Percentiles rank a stretch among this genome's conserved stretches.
Evolutionary conservation across 2,113 vertebrate genomes (phyloP).

Genomic region (Dendrocopos noguchii): DNA sequence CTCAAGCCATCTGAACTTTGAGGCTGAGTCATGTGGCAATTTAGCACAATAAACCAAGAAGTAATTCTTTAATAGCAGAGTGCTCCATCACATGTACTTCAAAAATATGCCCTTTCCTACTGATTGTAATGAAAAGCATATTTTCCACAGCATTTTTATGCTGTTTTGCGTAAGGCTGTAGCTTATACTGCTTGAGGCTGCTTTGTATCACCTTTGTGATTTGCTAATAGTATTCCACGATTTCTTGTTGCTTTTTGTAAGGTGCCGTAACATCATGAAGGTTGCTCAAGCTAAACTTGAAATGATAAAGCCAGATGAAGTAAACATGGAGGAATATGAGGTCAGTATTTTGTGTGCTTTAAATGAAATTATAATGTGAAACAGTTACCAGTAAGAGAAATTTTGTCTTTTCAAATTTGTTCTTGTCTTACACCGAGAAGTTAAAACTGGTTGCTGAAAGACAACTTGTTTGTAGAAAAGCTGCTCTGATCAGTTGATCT

Average conservation of each 20-base stretch:
- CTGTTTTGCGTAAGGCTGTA: background rate
- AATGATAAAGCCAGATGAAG: conserved; percentile 95
- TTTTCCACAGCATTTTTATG: background rate
- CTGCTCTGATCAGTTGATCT: background rate
- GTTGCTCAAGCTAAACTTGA: conserved; percentile 96
- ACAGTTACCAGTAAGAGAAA: background rate
- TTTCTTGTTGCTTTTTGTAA: conserved; percentile 61
- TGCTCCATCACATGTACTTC: background rate
- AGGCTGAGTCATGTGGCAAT: background rate
- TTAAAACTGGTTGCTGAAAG: background rate
- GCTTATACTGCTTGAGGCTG: background rate
- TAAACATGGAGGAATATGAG: conserved; percentile 96
- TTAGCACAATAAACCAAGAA: background rate
- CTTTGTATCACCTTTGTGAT: background rate
- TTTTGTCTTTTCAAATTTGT: background rate
- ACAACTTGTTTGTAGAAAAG: background rate
- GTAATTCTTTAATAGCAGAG: background rate
- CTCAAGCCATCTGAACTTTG: background rate
- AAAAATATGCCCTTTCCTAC: background rate
- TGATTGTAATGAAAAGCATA: background rate
- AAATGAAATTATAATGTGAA: background rate
- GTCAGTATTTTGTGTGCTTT: conserved; percentile 70
- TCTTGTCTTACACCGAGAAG: background rate
- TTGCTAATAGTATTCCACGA: background rate
- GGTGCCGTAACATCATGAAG: conserved; percentile 96